Conservation (phyloP, 2,797 vertebrate species). For the Rhyacichthys aspro region DNA sequence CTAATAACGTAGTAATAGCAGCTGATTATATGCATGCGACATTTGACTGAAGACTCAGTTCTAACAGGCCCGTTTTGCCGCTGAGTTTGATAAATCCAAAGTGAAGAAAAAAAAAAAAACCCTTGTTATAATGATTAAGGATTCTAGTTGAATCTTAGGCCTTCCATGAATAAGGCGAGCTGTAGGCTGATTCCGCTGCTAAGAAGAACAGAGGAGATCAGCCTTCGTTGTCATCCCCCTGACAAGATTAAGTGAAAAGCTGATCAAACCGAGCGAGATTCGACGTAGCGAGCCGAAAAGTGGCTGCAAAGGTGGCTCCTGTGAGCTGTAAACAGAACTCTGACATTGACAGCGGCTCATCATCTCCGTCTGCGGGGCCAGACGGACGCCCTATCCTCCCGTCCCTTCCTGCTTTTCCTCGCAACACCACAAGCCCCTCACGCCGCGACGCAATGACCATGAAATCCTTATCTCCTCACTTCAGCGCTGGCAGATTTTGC, state of each 20-base stretch:
- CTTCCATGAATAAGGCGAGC: conserved; percentile 73
- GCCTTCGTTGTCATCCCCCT: conserved; percentile 76
- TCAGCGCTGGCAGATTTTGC: conserved; percentile 44
- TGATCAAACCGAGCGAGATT: conserved; percentile 71
- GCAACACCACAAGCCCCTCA: conserved; percentile 41
- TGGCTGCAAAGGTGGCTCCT: conserved; percentile 58
- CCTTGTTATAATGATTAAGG: conserved; percentile 76
- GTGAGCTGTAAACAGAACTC: conserved; percentile 65
- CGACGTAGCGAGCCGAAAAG: conserved; percentile 57
- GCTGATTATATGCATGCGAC: no score
- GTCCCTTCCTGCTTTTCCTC: neutral
- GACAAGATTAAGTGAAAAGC: conserved; percentile 82
- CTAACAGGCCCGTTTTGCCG: no score
- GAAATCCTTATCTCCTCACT: conserved; percentile 64
- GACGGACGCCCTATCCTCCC: conserved; percentile 23
- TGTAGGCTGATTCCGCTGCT: conserved; percentile 65
- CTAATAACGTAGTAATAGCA: no score
- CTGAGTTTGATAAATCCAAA: conserved; percentile 63
- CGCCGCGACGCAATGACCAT: conserved; percentile 56
- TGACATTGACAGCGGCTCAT: conserved; percentile 70
- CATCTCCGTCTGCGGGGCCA: conserved; percentile 49
- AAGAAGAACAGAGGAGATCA: conserved; percentile 79
- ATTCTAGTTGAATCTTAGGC: conserved; percentile 67
- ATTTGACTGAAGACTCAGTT: no score
- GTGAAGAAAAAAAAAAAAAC: conserved; percentile 41